Percentiles rank a stretch among this genome's conserved stretches.
Evolutionary conservation across 1,140 invertebrate genomes (phyloP).

Genomic region (Lasioglossum albipes): DNA sequence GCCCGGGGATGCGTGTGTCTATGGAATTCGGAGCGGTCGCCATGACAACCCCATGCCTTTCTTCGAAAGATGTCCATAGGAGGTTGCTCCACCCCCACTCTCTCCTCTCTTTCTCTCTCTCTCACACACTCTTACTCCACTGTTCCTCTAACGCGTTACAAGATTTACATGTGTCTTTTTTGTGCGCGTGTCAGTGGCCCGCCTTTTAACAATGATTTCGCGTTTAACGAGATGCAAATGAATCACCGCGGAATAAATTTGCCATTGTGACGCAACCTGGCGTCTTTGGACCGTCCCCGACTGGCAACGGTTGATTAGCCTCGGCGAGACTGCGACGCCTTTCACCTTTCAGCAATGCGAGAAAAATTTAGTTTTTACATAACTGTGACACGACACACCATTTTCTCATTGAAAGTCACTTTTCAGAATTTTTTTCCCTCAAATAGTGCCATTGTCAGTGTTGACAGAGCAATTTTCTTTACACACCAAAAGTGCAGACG

Average conservation of each 20-base stretch:
- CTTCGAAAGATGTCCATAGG: slow-evolving; percentile 65
- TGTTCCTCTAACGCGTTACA: slow-evolving; percentile 45
- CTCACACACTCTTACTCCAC: slow-evolving; percentile 24
- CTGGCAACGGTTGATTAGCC: too few species aligned
- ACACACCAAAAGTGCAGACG: too few species aligned
- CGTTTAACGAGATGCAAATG: neutral
- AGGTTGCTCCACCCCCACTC: slow-evolving; percentile 51
- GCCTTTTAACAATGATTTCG: neutral
- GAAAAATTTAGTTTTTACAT: too few species aligned
- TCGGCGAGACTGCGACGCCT: too few species aligned
- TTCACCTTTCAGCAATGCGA: too few species aligned
- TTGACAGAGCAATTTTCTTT: too few species aligned
- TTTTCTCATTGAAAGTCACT: too few species aligned
- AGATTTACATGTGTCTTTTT: slow-evolving; percentile 34
- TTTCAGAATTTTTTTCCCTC: too few species aligned
- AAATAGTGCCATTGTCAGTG: too few species aligned
- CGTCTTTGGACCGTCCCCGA: neutral
- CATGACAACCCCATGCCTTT: slow-evolving; percentile 76
- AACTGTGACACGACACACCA: too few species aligned
- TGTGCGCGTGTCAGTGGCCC: neutral
- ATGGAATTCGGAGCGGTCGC: slow-evolving; percentile 76
- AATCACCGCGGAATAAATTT: neutral
- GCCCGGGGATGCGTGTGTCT: slow-evolving; percentile 64
- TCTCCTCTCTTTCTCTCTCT: slow-evolving; percentile 47
- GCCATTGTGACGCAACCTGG: neutral